These are phyloP conservation scores for Acrocephalus scirpaceus DNA, from an alignment of 2,797 vertebrate genomes.

Conservation along the genomic window DNA sequence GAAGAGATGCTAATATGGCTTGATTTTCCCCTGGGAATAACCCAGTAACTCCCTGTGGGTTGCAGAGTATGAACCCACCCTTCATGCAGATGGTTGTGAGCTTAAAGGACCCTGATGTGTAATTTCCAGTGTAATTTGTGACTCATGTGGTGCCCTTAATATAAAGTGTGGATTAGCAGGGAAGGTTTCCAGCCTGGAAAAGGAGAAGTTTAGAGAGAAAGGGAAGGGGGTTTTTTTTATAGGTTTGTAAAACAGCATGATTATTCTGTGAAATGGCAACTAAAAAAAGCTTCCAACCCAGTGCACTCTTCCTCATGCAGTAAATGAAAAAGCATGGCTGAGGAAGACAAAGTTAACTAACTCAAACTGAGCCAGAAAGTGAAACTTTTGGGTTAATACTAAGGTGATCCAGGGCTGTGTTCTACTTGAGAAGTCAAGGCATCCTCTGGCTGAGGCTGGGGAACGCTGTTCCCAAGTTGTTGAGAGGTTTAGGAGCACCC, in stretches of 20 bases:
- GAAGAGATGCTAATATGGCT: not conserved
- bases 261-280: not conserved
- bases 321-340: not conserved
- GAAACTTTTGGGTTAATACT: not conserved
- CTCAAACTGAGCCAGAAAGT: not conserved
- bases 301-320: not conserved
- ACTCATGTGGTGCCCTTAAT: not conserved
- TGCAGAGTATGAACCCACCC: not conserved
- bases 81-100: not conserved
- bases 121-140: conserved; percentile 4
- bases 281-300: not conserved
- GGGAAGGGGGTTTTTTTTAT: not conserved
- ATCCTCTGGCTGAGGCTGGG: not conserved
- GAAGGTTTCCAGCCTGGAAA: not conserved
- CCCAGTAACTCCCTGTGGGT: not conserved
- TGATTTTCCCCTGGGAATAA: not conserved
- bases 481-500: not conserved
- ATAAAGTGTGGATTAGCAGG: not conserved
- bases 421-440: not conserved
- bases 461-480: not conserved
- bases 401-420: not conserved
- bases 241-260: not conserved
- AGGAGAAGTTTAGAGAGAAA: not conserved
- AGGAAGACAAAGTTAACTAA: not conserved
- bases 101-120: not conserved